phyloP scores from a whole-genome alignment of 2,113 vertebrate genomes.

The Gymnarchus niloticus region DNA sequence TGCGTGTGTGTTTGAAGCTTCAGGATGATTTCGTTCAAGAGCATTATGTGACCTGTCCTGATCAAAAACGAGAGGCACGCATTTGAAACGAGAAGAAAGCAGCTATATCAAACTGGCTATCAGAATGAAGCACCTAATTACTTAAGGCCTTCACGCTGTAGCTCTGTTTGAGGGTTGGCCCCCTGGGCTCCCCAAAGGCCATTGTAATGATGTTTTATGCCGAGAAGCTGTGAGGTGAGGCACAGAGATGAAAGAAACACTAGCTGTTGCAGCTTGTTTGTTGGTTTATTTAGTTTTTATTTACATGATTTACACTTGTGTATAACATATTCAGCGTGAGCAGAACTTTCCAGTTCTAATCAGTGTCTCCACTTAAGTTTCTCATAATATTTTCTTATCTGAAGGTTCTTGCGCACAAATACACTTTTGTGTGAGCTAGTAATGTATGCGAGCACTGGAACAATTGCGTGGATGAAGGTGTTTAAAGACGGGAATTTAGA shows the following conservation, averaged over 20 bases:
- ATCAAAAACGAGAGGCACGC: constrained; percentile 35
- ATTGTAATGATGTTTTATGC: constrained; percentile 12
- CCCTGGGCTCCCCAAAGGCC: neutral
- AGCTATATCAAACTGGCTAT: constrained; percentile 36
- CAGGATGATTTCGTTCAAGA: constrained; percentile 35
- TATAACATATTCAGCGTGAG: neutral
- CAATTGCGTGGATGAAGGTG: neutral
- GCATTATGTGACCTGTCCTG: constrained; percentile 34
- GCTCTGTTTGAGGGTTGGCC: neutral
- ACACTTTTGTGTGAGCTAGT: neutral
- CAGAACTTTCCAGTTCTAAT: neutral
- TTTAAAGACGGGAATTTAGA: neutral
- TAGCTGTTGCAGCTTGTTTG: neutral
- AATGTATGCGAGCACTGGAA: neutral
- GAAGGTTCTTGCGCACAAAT: neutral
- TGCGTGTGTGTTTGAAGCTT: constrained; percentile 23
- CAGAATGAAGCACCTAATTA: constrained; percentile 39
- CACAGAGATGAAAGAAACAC: neutral
- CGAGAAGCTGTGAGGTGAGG: neutral
- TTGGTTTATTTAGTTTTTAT: neutral
- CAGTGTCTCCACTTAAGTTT: neutral
- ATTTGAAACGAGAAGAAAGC: constrained; percentile 30
- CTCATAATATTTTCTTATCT: neutral
- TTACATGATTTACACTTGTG: neutral
- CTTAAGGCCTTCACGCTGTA: constrained; percentile 18